Percentiles rank a stretch among this genome's conserved stretches.
Conservation (phyloP, 2,888 invertebrate species). For the Metallyticus violacea region DNA sequence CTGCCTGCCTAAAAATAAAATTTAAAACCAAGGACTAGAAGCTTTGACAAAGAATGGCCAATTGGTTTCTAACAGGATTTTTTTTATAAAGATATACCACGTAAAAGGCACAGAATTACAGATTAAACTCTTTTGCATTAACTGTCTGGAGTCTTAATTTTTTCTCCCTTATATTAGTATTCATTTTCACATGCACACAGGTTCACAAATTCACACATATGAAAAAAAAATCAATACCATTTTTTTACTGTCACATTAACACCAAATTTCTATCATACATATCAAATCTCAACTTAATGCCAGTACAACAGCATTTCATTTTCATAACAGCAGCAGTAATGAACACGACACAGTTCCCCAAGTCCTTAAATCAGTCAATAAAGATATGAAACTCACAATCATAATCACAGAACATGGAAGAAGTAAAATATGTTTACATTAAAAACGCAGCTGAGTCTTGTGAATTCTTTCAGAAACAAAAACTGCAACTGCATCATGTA, state of each 20-base stretch:
- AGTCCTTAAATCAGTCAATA: neutral
- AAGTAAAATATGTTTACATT: neutral
- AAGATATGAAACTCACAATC: neutral
- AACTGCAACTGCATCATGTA: neutral
- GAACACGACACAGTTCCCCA: neutral
- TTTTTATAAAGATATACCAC: neutral
- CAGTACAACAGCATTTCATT: neutral
- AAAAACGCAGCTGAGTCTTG: neutral
- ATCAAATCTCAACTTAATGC: neutral
- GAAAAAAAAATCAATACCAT: neutral
- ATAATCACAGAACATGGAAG: neutral
- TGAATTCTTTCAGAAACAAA: neutral
- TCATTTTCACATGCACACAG: neutral
- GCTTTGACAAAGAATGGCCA: neutral
- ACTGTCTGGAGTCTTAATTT: neutral
- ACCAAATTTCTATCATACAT: neutral
- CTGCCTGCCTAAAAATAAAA: neutral
- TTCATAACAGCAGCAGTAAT: neutral
- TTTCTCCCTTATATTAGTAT: neutral
- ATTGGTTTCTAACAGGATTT: neutral
- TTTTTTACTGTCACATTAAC: neutral
- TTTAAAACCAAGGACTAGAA: constrained; percentile 19
- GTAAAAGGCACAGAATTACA: constrained; percentile 26
- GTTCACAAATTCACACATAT: neutral
- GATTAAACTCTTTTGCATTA: neutral